Percentiles rank a stretch among this genome's conserved stretches.
phyloP scores from a whole-genome alignment of 2,113 vertebrate genomes.

The Zosterops borbonicus region DNA sequence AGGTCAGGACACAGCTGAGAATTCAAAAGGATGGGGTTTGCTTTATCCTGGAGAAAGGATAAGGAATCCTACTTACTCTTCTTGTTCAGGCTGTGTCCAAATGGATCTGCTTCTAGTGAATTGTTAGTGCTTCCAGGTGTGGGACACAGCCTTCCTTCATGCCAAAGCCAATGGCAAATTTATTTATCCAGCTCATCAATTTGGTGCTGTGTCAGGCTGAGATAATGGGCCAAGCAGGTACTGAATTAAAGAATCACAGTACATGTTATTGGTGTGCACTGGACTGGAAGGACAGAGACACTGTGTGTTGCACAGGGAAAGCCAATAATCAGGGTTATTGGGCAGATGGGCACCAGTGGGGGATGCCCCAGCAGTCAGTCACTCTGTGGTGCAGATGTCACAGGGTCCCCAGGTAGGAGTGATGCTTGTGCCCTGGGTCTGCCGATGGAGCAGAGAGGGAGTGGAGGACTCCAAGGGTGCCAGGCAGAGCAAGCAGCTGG shows the following conservation, averaged over 20 bases:
- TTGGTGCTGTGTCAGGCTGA: background rate
- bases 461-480: background rate
- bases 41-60: background rate
- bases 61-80: background rate
- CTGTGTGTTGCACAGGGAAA: background rate
- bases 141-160: background rate
- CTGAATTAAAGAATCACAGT: background rate
- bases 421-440: background rate
- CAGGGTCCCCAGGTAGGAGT: background rate
- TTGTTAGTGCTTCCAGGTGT: background rate
- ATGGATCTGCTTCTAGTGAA: background rate
- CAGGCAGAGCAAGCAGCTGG: background rate
- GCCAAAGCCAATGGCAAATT: background rate
- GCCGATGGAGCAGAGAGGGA: background rate
- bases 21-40: background rate
- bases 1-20: background rate
- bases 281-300: background rate
- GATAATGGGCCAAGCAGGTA: background rate
- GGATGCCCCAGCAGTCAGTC: background rate
- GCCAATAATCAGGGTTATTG: background rate
- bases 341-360: background rate
- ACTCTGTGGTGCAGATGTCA: background rate
- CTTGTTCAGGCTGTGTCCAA: background rate
- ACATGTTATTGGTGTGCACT: background rate
- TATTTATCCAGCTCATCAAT: rapidly evolving